These are phyloP conservation scores for Cichlasoma orientale DNA, from an alignment of 2,797 vertebrate genomes.

Conservation along the genomic window DNA sequence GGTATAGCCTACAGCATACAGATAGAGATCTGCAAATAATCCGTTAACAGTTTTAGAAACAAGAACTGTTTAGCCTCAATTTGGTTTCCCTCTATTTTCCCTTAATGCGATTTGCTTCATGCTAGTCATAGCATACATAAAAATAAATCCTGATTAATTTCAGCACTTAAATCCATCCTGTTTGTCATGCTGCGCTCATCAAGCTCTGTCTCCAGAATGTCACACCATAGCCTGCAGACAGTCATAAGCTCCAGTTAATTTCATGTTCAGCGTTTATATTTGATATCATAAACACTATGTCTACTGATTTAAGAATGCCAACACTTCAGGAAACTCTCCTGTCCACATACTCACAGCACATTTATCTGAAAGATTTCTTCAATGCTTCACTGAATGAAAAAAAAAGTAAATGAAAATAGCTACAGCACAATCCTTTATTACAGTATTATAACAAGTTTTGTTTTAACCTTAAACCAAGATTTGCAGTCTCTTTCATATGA, in stretches of 20 bases:
- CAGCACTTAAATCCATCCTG: slow-evolving; percentile 65
- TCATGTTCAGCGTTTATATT: slow-evolving; percentile 37
- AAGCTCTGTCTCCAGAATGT: slow-evolving; percentile 54
- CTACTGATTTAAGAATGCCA: background rate
- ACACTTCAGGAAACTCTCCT: background rate
- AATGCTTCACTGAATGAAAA: background rate
- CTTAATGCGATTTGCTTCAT: slow-evolving; percentile 70
- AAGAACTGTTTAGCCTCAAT: slow-evolving; percentile 61
- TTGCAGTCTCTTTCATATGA: slow-evolving; percentile 23
- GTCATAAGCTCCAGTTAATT: slow-evolving; percentile 26
- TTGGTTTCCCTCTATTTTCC: slow-evolving; percentile 60
- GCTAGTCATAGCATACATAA: slow-evolving; percentile 59
- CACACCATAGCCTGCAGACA: slow-evolving; percentile 42
- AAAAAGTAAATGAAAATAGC: background rate
- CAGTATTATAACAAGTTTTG: background rate
- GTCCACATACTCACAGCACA: background rate
- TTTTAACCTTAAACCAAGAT: fast-evolving
- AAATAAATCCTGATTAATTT: slow-evolving; percentile 77
- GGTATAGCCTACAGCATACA: slow-evolving; percentile 8
- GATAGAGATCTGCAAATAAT: slow-evolving; percentile 43
- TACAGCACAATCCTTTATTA: background rate
- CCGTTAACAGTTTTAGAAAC: slow-evolving; percentile 54
- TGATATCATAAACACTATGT: background rate
- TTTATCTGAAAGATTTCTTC: background rate
- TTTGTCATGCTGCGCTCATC: slow-evolving; percentile 66